Conservation (phyloP, 2,113 vertebrate species). For the Macroglossus sobrinus region DNA sequence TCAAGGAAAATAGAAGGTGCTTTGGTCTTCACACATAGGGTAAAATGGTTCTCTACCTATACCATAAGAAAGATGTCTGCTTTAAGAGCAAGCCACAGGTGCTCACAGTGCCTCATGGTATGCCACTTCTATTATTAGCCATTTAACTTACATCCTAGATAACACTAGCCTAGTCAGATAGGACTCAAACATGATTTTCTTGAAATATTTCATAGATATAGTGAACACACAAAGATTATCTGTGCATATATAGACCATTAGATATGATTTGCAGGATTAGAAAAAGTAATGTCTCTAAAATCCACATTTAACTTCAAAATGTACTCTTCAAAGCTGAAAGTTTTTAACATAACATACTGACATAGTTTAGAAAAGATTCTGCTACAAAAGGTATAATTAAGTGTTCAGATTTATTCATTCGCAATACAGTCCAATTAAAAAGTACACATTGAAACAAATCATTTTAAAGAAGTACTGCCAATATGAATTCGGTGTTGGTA, state of each 20-base stretch:
- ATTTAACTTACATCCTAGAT: slow-evolving; percentile 7
- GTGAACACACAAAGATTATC: background rate
- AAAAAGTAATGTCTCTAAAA: slow-evolving; percentile 12
- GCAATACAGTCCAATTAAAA: slow-evolving; percentile 27
- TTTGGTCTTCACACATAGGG: background rate
- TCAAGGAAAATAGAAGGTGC: background rate
- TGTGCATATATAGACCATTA: background rate
- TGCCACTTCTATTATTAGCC: background rate
- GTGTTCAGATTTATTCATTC: slow-evolving; percentile 16
- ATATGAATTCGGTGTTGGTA: background rate
- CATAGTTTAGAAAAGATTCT: background rate
- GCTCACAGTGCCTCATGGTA: background rate
- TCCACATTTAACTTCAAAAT: background rate
- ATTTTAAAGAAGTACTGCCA: background rate
- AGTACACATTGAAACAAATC: background rate
- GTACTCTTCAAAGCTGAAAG: background rate
- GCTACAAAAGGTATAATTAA: slow-evolving; percentile 15
- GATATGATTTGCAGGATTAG: background rate
- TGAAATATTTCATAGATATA: background rate
- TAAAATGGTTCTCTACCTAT: background rate
- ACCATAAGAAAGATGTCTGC: background rate
- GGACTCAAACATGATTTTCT: background rate
- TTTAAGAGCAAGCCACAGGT: background rate
- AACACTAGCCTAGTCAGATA: background rate
- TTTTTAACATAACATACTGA: slow-evolving; percentile 6